phyloP scores from a whole-genome alignment of 2,113 vertebrate genomes.

The Anguilla japonica region DNA sequence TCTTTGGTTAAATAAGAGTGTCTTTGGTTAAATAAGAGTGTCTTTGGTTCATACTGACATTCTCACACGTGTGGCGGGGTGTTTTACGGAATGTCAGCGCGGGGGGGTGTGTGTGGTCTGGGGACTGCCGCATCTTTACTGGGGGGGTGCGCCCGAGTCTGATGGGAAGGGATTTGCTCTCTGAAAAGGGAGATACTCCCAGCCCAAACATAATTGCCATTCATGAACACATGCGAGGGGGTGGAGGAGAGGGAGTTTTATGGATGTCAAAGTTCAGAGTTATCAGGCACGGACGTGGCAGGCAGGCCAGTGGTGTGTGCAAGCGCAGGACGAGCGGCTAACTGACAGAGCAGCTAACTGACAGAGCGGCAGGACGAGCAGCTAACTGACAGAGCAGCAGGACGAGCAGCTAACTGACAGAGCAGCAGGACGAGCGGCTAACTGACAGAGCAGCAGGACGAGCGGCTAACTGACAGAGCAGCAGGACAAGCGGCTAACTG shows the following conservation, averaged over 20 bases:
- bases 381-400: too few species aligned
- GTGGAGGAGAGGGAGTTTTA: background rate
- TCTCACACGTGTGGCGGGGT: background rate
- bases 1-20: constrained; percentile 48
- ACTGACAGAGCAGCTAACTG: too few species aligned
- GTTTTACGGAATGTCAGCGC: background rate
- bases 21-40: constrained; percentile 47
- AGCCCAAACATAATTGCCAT: background rate
- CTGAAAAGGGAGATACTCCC: background rate
- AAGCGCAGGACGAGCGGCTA: background rate
- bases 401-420: too few species aligned
- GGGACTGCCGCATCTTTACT: background rate
- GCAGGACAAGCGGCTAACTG: too few species aligned
- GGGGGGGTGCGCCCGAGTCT: background rate
- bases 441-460: too few species aligned
- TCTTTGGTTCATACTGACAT: constrained; percentile 44
- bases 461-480: too few species aligned
- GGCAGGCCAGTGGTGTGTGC: background rate
- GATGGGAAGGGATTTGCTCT: background rate
- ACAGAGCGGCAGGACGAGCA: too few species aligned
- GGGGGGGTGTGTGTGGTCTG: background rate
- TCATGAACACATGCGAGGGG: background rate
- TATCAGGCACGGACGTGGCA: background rate
- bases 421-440: too few species aligned
- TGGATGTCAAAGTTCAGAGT: background rate